A percentile compares a stretch with the other conserved stretches of the same genome.
phyloP scores from a whole-genome alignment of 1,140 invertebrate species.

The Drosophila sulfurigaster region DNA sequence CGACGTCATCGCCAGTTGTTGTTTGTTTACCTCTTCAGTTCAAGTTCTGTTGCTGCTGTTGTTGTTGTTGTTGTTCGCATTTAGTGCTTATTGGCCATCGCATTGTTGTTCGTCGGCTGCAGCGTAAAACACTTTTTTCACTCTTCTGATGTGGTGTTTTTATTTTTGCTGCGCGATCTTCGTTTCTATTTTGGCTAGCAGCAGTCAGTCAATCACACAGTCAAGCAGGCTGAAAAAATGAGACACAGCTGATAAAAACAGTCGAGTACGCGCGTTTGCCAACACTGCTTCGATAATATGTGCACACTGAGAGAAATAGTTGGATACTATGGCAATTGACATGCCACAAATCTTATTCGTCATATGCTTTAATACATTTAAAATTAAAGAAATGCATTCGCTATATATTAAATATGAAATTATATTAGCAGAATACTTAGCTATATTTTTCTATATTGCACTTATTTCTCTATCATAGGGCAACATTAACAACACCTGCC shows the following conservation, averaged over 20 bases:
- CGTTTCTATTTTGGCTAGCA: conserved; percentile 35
- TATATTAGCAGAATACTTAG: no score
- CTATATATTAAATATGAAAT: no score
- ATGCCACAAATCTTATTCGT: no score
- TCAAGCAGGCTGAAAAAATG: conserved; percentile 30
- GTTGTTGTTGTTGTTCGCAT: conserved; percentile 29
- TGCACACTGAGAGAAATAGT: conserved; percentile 15
- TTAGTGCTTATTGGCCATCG: conserved; percentile 23
- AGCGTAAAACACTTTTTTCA: not conserved
- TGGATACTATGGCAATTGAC: not conserved
- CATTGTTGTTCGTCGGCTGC: conserved; percentile 16
- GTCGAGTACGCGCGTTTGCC: conserved; percentile 1
- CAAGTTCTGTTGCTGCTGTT: conserved; percentile 18
- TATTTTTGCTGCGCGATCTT: conserved; percentile 21
- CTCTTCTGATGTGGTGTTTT: conserved; percentile 18
- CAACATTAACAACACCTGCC: no score
- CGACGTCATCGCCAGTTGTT: conserved; percentile 48
- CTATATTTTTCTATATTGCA: no score
- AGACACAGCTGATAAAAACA: conserved; percentile 55
- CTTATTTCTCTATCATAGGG: no score
- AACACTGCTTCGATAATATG: conserved; percentile 25
- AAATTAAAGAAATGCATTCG: no score
- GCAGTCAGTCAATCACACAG: not conserved
- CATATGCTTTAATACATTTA: no score
- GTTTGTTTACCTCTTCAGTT: conserved; percentile 32